A percentile compares a stretch with the other conserved stretches of the same genome.
These are phyloP conservation scores for Eupithecia insigniata DNA, from an alignment of 2,888 invertebrate genomes.

Conservation along the genomic window DNA sequence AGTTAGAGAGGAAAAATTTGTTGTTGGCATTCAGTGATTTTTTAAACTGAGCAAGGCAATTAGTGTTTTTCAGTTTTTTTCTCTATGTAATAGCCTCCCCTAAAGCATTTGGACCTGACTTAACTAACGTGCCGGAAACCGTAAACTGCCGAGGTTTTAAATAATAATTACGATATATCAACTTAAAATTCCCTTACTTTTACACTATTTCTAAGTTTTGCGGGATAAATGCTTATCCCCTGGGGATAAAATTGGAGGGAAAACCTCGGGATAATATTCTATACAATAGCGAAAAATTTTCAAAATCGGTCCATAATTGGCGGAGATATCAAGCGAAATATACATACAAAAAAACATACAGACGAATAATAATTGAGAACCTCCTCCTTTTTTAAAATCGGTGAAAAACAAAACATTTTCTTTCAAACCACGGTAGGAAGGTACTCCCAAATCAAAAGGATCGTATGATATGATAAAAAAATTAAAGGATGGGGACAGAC, in stretches of 20 bases:
- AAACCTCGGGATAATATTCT: too few relatives aligned
- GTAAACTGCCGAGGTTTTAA: neutral
- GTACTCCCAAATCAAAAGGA: neutral
- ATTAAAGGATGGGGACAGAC: neutral
- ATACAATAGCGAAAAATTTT: too few relatives aligned
- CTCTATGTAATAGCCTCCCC: slow-evolving; percentile 31
- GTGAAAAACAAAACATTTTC: neutral
- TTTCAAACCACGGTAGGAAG: neutral
- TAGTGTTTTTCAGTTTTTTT: slow-evolving; percentile 44
- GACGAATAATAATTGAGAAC: too few relatives aligned
- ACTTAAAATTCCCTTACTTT: too few relatives aligned
- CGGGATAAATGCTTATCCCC: too few relatives aligned
- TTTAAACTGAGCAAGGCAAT: slow-evolving; percentile 43
- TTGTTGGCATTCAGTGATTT: slow-evolving; percentile 47
- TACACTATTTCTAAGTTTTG: too few relatives aligned
- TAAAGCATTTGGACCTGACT: slow-evolving; percentile 12
- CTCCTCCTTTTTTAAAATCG: too few relatives aligned
- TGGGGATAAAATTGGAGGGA: too few relatives aligned
- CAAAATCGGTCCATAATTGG: too few relatives aligned
- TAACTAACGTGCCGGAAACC: neutral
- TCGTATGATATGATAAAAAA: neutral
- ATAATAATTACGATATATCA: too few relatives aligned
- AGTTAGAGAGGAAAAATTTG: slow-evolving; percentile 48
- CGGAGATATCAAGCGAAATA: too few relatives aligned
- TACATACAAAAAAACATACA: too few relatives aligned